Evolutionary conservation across 2,888 invertebrate species (phyloP).

Genomic region (Agyllia agylla): DNA sequence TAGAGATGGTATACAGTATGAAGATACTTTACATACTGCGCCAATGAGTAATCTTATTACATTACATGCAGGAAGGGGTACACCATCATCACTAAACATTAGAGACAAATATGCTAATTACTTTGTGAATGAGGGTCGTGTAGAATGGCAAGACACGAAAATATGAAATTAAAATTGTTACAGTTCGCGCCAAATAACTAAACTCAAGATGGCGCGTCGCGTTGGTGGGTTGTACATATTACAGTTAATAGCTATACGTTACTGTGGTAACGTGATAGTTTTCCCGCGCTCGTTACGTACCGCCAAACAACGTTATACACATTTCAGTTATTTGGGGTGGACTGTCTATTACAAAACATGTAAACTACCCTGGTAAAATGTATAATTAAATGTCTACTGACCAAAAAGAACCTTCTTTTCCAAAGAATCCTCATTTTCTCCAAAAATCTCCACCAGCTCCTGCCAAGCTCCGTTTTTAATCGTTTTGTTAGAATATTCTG

Average conservation of each 20-base stretch:
- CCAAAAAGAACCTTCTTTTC: slow-evolving; percentile 24
- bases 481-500: not conserved
- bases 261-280: slow-evolving; percentile 28
- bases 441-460: slow-evolving; percentile 5
- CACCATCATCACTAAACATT: slow-evolving; percentile 74
- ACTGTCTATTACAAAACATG: slow-evolving; percentile 29
- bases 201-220: slow-evolving; percentile 1
- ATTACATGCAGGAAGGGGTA: slow-evolving; percentile 71
- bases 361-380: slow-evolving; percentile 16
- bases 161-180: slow-evolving; percentile 68
- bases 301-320: slow-evolving; percentile 27
- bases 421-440: slow-evolving; percentile 22
- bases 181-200: slow-evolving; percentile 8
- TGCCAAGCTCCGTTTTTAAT: slow-evolving; percentile 5
- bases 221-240: not conserved
- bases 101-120: slow-evolving; percentile 78
- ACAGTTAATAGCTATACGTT: slow-evolving; percentile 22
- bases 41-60: slow-evolving; percentile 74
- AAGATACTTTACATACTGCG: slow-evolving; percentile 68
- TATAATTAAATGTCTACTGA: slow-evolving; percentile 8
- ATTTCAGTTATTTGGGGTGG: slow-evolving; percentile 31
- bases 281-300: slow-evolving; percentile 30
- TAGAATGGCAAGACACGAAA: slow-evolving; percentile 76
- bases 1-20: slow-evolving; percentile 76
- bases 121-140: slow-evolving; percentile 75